Evolutionary conservation across 2,113 vertebrate species (phyloP).

Genomic region (Edolisoma coerulescens): DNA sequence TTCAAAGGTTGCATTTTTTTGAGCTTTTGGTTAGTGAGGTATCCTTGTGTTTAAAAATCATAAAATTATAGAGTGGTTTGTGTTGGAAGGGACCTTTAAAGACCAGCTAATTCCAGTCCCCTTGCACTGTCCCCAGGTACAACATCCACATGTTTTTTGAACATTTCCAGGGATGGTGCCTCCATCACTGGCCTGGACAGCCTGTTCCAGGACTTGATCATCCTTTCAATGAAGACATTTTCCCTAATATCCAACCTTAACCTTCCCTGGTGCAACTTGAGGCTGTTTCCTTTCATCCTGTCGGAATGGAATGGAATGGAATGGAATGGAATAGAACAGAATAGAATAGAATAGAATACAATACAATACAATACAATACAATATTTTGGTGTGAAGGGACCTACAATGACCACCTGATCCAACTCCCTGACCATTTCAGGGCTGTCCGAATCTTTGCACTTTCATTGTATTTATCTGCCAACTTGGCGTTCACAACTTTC

Average conservation of each 20-base stretch:
- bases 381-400: neutral
- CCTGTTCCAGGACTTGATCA: neutral
- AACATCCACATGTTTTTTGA: neutral
- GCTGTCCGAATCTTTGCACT: neutral
- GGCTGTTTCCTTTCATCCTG: neutral
- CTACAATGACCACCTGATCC: neutral
- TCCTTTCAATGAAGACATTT: neutral
- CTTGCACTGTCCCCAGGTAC: neutral
- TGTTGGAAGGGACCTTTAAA: neutral
- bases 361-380: neutral
- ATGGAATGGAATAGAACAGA: neutral
- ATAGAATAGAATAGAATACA: neutral
- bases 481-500: fast-evolving
- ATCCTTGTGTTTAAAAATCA: neutral
- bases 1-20: neutral
- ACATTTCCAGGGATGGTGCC: neutral
- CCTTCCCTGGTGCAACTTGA: neutral
- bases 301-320: neutral
- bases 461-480: neutral
- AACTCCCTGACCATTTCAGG: neutral
- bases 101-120: neutral
- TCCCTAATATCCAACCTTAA: neutral
- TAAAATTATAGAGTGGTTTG: neutral
- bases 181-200: neutral
- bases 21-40: neutral